Conservation (phyloP, 2,888 invertebrate species). For the Priocnemis perturbator region DNA sequence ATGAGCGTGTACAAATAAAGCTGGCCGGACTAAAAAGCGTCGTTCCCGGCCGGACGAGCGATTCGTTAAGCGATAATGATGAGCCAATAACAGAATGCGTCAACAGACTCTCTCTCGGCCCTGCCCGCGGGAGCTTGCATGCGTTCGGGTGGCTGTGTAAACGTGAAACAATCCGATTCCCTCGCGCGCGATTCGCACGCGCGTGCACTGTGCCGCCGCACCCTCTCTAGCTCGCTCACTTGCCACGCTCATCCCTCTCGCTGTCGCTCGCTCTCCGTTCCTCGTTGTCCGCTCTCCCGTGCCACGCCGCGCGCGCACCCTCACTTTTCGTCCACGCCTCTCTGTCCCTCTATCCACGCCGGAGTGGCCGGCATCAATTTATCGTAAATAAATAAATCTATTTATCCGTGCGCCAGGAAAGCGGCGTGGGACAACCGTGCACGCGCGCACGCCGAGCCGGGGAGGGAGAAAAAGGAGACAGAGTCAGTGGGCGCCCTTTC, state of each 20-base stretch:
- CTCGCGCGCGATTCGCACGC: conserved; percentile 20
- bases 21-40: conserved; percentile 47
- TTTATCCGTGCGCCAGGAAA: conserved; percentile 60
- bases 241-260: neutral
- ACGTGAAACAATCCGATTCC: conserved; percentile 67
- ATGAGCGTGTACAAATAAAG: conserved; percentile 46
- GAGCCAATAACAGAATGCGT: conserved; percentile 68
- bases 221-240: conserved; percentile 16
- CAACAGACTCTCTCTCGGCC: conserved; percentile 52
- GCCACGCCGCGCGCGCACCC: conserved; percentile 21
- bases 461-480: neutral
- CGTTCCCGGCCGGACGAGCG: conserved; percentile 43
- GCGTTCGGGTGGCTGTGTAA: conserved; percentile 49
- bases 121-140: neutral
- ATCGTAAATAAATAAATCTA: conserved; percentile 72
- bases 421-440: conserved; percentile 34
- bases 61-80: conserved; percentile 73
- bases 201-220: conserved; percentile 8
- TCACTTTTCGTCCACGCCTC: neutral
- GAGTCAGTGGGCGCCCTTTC: conserved; percentile 1
- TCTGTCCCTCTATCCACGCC: neutral
- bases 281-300: conserved; percentile 13
- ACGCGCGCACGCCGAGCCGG: neutral
- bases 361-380: conserved; percentile 61
- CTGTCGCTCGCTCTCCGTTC: neutral